Evolutionary conservation across 2,888 invertebrate genomes (phyloP).

Genomic region (Latheticus oryzae): DNA sequence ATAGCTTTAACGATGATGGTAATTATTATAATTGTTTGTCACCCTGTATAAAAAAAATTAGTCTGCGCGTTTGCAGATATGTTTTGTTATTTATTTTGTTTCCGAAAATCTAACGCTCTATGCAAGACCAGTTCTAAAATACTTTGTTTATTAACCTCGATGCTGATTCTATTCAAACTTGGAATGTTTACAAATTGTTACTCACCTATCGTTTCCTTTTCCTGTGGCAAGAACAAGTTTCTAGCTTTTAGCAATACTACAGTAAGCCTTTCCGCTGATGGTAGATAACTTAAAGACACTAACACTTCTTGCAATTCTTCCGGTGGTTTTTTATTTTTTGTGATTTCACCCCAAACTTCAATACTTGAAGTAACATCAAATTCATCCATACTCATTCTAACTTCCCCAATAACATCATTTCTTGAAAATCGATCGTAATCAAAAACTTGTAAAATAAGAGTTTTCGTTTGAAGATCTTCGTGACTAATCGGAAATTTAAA

Average conservation of each 20-base stretch:
- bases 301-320: slow-evolving; percentile 86
- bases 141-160: too few species aligned
- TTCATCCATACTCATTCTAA: slow-evolving; percentile 78
- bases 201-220: slow-evolving; percentile 76
- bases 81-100: too few species aligned
- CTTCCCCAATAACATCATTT: slow-evolving; percentile 89
- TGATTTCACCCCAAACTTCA: slow-evolving; percentile 90
- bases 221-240: slow-evolving; percentile 81
- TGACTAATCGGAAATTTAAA: slow-evolving; percentile 93
- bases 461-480: slow-evolving; percentile 85
- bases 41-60: too few species aligned
- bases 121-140: too few species aligned
- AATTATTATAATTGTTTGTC: too few species aligned
- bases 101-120: too few species aligned
- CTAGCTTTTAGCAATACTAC: slow-evolving; percentile 79
- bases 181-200: too few species aligned
- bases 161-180: too few species aligned
- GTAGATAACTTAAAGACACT: slow-evolving; percentile 87
- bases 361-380: slow-evolving; percentile 82
- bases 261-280: slow-evolving; percentile 74
- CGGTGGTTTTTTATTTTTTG: slow-evolving; percentile 82
- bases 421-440: slow-evolving; percentile 82
- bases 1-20: not conserved
- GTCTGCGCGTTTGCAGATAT: slow-evolving; percentile 6
- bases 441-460: slow-evolving; percentile 78